Conservation (phyloP, 2,113 vertebrate genomes). For the Dasyornis broadbenti region DNA sequence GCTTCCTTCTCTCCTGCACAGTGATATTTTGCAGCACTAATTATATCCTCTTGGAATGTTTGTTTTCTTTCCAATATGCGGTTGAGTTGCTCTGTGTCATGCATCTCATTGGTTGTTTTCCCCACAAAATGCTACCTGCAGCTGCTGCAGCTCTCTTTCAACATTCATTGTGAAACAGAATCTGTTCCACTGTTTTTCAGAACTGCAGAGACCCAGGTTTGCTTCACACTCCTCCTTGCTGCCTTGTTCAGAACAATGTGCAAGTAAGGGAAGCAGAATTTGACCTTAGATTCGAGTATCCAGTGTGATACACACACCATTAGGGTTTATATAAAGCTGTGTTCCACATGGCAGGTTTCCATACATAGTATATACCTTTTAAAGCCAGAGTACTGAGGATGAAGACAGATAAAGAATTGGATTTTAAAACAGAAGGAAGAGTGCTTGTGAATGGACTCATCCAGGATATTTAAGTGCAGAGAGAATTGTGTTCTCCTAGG, state of each 20-base stretch:
- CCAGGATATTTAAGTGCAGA: not conserved
- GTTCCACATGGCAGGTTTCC: not conserved
- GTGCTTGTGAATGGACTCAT: not conserved
- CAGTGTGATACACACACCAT: not conserved
- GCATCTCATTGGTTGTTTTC: not conserved
- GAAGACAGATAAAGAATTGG: not conserved
- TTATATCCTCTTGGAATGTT: not conserved
- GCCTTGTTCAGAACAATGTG: not conserved
- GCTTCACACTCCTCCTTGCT: not conserved
- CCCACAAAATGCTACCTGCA: not conserved
- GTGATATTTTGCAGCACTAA: not conserved
- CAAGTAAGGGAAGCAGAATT: not conserved
- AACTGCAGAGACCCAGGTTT: not conserved
- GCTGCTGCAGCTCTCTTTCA: not conserved
- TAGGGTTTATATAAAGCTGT: not conserved
- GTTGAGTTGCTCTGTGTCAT: not conserved
- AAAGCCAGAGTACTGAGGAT: not conserved
- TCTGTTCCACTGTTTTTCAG: not conserved
- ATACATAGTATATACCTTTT: not conserved
- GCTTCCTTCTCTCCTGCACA: not conserved
- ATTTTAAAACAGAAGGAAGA: not conserved
- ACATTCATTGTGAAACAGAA: not conserved
- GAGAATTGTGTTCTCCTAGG: not conserved
- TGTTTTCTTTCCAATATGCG: not conserved
- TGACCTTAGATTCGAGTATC: not conserved